A percentile compares a stretch with the other conserved stretches of the same genome.
phyloP scores from a whole-genome alignment of 2,888 invertebrate genomes.

The Ferdinandea cuprea region DNA sequence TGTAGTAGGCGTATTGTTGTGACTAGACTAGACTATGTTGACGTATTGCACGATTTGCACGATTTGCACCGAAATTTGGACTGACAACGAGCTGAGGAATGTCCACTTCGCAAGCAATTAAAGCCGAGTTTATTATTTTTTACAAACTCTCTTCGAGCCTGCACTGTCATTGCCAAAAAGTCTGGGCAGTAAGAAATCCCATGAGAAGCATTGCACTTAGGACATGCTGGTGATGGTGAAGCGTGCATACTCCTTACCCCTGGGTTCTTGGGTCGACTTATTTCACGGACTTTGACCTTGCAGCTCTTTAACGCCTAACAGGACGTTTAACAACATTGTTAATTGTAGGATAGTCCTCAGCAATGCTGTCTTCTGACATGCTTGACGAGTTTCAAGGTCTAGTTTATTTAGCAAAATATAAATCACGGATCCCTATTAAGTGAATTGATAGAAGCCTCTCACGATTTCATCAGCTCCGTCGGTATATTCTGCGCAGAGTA shows the following conservation, averaged over 20 bases:
- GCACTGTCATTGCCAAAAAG: neutral
- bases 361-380: conserved; percentile 13
- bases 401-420: conserved; percentile 40
- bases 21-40: neutral
- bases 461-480: too few relatives aligned
- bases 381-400: conserved; percentile 25
- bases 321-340: conserved; percentile 23
- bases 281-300: neutral
- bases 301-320: conserved; percentile 35
- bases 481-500: too few relatives aligned
- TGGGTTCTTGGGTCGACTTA: too few relatives aligned
- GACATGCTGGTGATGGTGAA: neutral
- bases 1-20: neutral
- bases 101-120: too few relatives aligned
- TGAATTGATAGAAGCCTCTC: neutral
- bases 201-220: conserved; percentile 5
- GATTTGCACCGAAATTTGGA: conserved; percentile 8
- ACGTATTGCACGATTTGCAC: neutral
- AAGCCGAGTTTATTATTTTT: too few relatives aligned
- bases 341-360: conserved; percentile 19
- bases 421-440: conserved; percentile 38
- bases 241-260: conserved; percentile 22
- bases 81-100: neutral
- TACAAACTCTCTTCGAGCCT: conserved; percentile 7
- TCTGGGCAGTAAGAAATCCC: neutral